Base-by-base conservation (phyloP, 2,888 invertebrate genomes). In the Apantesis nais region DNA sequence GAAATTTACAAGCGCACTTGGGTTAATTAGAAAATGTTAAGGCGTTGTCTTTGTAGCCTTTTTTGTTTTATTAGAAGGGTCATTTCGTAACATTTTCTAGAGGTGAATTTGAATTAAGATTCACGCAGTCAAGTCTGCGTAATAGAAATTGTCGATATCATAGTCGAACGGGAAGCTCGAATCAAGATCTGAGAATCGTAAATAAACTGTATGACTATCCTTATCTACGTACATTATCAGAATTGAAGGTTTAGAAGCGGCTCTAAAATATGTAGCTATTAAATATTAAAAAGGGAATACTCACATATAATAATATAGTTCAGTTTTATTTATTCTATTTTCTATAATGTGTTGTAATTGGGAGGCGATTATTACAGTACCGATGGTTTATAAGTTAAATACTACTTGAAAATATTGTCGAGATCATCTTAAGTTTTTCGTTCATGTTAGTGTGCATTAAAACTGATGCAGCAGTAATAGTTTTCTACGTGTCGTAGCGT, bases 391-490 rank as follows among this genome's bases (percentile, higher is more conserved):
- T 65, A 52, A 12, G 11, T 34, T 64, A 31, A 25, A n/a, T n/a
- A n/a, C n/a, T n/a, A n/a, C n/a, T n/a, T n/a, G n/a, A n/a, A 7
- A 64, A 65, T 31, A 65, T 8, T 22, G 25, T 52, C 7, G 58
- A 0, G 4, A 25, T 14, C 9, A 14, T 34, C 34, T n/a, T n/a
- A 25, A 48, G 37, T 29, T 34, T 25, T 61, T 63, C 14, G 0
- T 71, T 48, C 48, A 48, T 44, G 4, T 14, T 29, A 7, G 22
- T 52, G 31, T 34, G n/a, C 29, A 69, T 61, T 67, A 73, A 78
- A 78, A 76, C 73, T 74, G 79, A 77, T 80, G 79, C 81, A 80
- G 79, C 67, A 62, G 48, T 62, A 52, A 34, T 52, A 52, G n/a
- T 52, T 34, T 71, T 34, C 22, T 31, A 29, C 25, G 68, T 77